Evolutionary conservation across 2,797 vertebrate genomes (phyloP).

Genomic region (Clarias laeviceps): DNA sequence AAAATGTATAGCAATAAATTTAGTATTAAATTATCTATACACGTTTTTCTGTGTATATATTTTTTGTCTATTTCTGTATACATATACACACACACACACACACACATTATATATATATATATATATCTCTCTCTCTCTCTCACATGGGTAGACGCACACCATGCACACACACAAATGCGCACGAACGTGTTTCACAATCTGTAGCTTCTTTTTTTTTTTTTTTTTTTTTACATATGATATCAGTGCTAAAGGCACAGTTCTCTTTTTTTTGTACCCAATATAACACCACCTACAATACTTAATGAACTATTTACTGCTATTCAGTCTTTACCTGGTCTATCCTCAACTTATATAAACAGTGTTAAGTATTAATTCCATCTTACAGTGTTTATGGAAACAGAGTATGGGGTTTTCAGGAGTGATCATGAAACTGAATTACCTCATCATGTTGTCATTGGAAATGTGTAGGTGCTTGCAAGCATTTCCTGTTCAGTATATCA

Average conservation of each 20-base stretch:
- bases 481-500: slow-evolving; percentile 36
- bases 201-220: neutral
- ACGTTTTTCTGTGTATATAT: too few species aligned
- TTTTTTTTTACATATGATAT: too few species aligned
- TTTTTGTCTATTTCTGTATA: too few species aligned
- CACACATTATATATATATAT: too few species aligned
- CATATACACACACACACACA: too few species aligned
- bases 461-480: slow-evolving; percentile 23
- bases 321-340: neutral
- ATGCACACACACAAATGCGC: neutral
- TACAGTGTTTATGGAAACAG: neutral
- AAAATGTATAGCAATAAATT: too few species aligned
- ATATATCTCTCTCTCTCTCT: too few species aligned
- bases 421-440: slow-evolving; percentile 22
- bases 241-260: too few species aligned
- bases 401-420: slow-evolving; percentile 21
- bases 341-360: neutral
- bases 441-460: slow-evolving; percentile 20
- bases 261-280: too few species aligned
- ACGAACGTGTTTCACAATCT: neutral
- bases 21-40: too few species aligned
- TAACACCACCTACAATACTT: neutral
- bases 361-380: neutral
- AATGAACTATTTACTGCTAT: neutral
- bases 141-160: too few species aligned